These are phyloP conservation scores for Martes martes DNA, from an alignment of 2,113 vertebrate species.

Conservation along the genomic window DNA sequence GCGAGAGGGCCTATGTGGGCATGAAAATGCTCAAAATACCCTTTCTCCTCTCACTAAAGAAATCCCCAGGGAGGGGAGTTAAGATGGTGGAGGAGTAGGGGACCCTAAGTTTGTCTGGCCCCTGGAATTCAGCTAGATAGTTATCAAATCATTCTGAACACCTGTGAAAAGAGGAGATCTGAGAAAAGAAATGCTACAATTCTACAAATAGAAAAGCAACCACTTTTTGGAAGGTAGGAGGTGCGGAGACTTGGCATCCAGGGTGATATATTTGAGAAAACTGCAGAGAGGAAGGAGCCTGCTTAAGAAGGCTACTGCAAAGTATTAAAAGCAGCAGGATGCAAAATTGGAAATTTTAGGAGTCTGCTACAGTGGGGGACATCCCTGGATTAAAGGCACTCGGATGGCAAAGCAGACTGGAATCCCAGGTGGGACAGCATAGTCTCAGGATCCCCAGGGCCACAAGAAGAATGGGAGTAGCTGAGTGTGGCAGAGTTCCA, in stretches of 20 bases:
- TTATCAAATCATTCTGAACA: not conserved
- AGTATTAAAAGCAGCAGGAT: not conserved
- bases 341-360: not conserved
- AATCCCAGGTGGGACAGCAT: not conserved
- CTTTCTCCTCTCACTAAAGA: not conserved
- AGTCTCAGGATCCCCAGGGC: not conserved
- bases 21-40: not conserved
- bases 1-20: not conserved
- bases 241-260: not conserved
- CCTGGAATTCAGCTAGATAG: not conserved
- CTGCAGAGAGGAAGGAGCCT: not conserved
- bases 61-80: not conserved
- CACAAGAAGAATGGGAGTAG: not conserved
- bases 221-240: not conserved
- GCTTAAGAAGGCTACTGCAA: not conserved
- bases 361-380: not conserved
- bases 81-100: not conserved
- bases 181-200: not conserved
- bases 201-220: not conserved
- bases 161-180: not conserved
- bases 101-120: not conserved
- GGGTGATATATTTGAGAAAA: not conserved
- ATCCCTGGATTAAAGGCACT: not conserved
- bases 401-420: not conserved
- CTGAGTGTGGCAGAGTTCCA: not conserved